phyloP scores from a whole-genome alignment of 92 coral and sea anemone species.

The Isaurus tuberculatus region DNA sequence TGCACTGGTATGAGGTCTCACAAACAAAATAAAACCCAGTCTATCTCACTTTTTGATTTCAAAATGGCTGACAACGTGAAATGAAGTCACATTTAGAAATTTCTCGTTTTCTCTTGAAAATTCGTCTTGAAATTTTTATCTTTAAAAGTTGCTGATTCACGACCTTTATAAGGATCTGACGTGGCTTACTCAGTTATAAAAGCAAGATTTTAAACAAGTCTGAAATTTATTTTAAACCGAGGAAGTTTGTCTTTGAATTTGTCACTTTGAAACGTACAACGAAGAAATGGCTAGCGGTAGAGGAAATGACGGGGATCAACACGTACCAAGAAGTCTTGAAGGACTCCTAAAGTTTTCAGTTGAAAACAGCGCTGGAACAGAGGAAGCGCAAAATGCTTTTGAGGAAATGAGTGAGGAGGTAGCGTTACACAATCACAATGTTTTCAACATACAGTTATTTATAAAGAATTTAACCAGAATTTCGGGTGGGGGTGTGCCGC shows the following conservation, averaged over 20 bases:
- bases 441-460: no score
- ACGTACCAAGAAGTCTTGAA: slow-evolving; percentile 25
- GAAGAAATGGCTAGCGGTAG: slow-evolving; percentile 29
- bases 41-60: background rate
- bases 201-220: background rate
- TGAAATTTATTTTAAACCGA: background rate
- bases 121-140: background rate
- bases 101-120: background rate
- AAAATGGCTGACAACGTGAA: slow-evolving; percentile 30
- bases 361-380: slow-evolving; percentile 24
- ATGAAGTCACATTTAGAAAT: background rate
- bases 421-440: no score
- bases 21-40: slow-evolving; percentile 5
- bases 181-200: background rate
- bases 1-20: slow-evolving; percentile 12
- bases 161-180: background rate
- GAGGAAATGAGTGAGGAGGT: slow-evolving; percentile 50
- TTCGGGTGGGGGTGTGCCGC: no score
- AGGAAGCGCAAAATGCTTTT: slow-evolving; percentile 31
- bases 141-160: background rate
- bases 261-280: background rate
- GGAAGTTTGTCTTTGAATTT: no score
- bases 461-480: no score
- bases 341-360: slow-evolving; percentile 38
- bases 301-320: background rate